Evolutionary conservation across 2,888 invertebrate species (phyloP).

Genomic region (Patella depressa): DNA sequence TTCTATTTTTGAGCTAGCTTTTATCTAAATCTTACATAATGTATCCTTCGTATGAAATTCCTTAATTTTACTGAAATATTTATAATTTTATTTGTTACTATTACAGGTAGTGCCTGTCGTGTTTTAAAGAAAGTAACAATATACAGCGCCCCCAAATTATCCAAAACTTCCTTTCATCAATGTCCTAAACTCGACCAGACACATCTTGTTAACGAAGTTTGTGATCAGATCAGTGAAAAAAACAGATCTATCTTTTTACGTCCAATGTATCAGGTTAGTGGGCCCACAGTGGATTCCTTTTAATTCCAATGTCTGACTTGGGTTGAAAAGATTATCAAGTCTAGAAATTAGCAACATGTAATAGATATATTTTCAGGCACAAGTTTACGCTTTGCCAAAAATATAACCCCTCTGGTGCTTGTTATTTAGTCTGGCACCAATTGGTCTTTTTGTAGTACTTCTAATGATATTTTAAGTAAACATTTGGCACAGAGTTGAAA

Average conservation of each 20-base stretch:
- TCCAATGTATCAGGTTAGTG: constrained; percentile 47
- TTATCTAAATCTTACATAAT: too few species aligned
- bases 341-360: too few species aligned
- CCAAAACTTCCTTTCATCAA: constrained; percentile 47
- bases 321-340: too few species aligned
- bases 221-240: constrained; percentile 29
- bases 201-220: constrained; percentile 45
- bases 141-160: constrained; percentile 38
- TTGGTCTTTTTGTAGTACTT: too few species aligned
- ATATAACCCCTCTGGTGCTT: too few species aligned
- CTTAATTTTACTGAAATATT: neutral
- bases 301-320: too few species aligned
- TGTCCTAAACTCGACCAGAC: constrained; percentile 49
- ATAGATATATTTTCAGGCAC: too few species aligned
- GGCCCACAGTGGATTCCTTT: too few species aligned
- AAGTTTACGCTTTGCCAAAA: too few species aligned
- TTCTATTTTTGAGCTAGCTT: neutral
- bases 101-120: constrained; percentile 47
- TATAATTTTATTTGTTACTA: neutral
- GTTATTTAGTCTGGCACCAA: too few species aligned
- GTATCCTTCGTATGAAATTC: neutral
- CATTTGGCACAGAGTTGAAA: too few species aligned
- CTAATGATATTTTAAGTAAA: too few species aligned
- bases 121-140: constrained; percentile 50
- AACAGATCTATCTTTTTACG: constrained; percentile 49